A percentile compares a stretch with the other conserved stretches of the same genome.
Conservation (phyloP, 2,888 invertebrate genomes). For the Pristionchus entomophagus region DNA sequence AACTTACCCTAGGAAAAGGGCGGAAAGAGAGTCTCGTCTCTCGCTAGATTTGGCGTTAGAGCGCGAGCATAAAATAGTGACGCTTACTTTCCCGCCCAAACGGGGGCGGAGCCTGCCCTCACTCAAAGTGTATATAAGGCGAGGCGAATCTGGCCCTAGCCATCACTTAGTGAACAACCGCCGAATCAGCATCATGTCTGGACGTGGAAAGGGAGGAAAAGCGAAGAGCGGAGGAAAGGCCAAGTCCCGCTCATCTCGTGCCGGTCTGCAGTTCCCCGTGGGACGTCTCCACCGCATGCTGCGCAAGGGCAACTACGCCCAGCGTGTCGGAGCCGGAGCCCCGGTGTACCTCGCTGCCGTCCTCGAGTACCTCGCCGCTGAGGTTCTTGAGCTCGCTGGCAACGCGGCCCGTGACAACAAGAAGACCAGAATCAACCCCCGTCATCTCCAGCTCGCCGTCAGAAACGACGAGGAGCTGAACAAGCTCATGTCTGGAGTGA, state of each 20-base stretch:
- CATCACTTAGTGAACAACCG: too few relatives aligned
- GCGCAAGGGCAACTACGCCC: slow-evolving; percentile 71
- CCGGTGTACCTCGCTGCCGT: slow-evolving; percentile 71
- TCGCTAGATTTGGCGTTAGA: too few relatives aligned
- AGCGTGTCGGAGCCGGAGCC: slow-evolving; percentile 71
- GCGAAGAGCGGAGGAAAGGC: slow-evolving; percentile 73
- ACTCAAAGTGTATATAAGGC: background rate
- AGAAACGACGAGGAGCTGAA: slow-evolving; percentile 69
- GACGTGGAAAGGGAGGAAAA: slow-evolving; percentile 87
- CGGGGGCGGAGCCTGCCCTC: slow-evolving; percentile 3
- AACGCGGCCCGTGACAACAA: slow-evolving; percentile 79
- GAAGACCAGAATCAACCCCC: slow-evolving; percentile 78
- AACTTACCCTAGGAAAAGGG: too few relatives aligned
- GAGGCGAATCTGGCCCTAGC: too few relatives aligned
- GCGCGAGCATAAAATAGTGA: background rate
- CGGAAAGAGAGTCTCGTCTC: too few relatives aligned
- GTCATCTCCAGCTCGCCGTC: slow-evolving; percentile 66
- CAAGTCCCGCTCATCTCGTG: slow-evolving; percentile 58
- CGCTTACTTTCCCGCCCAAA: background rate
- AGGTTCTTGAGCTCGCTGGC: slow-evolving; percentile 76
- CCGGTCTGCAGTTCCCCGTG: slow-evolving; percentile 75
- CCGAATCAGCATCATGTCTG: slow-evolving; percentile 85
- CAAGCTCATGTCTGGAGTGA: slow-evolving; percentile 81
- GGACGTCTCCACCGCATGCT: slow-evolving; percentile 74
- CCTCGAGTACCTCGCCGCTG: slow-evolving; percentile 45